Evolutionary conservation across 2,888 invertebrate species (phyloP), one percentile per base, ranked within the genome.

Genomic region (Zaprionus bogoriensis): DNA sequence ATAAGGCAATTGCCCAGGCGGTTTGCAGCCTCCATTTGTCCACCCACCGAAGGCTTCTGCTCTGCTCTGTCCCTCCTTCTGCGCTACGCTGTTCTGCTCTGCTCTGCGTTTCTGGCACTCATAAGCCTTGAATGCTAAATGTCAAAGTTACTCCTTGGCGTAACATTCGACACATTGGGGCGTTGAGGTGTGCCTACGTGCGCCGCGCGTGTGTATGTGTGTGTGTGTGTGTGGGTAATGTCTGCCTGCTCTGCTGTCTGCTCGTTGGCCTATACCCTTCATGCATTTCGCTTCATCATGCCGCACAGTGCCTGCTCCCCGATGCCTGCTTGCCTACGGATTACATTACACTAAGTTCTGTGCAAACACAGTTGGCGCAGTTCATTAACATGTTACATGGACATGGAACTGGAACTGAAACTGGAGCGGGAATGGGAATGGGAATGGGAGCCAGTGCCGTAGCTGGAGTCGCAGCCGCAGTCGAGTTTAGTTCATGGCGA

Each of bases 381-480:
- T 87, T 84, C 82, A 84, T 84, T 87, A 87, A 84, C 88, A 87
- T 87, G 84, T 87, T 86, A 82, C 82, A 87, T 85, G 86, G 80
- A 87, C 77, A 77, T 64, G 70, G 67, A 75, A 62, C 67, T n/a
- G n/a, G 52, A 42, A 23, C 42, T 23, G 4, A 22, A 44, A 30
- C 41, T 28, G 23, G 42, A 57, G 32, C 39, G 0, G 9, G 32
- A 66, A 51, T 42, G 14, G 59, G 47, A 39, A 50, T 22, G 20
- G 45, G 39, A 20, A 22, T 20, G 6, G 10, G 17, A 32, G 23
- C n/a, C n/a, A n/a, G n/a, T n/a, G n/a, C n/a, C 17, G 32, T n/a
- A n/a, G 12, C 17, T 14, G 1, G 48, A 39, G 41, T 30, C 20
- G 10, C 17, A 44, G 23, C 17, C 36, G 4, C 25, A 73, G 77